Evolutionary conservation across 2,888 invertebrate species (phyloP), one percentile per base, ranked within the genome.

Genomic region (Machimus rusticus): DNA sequence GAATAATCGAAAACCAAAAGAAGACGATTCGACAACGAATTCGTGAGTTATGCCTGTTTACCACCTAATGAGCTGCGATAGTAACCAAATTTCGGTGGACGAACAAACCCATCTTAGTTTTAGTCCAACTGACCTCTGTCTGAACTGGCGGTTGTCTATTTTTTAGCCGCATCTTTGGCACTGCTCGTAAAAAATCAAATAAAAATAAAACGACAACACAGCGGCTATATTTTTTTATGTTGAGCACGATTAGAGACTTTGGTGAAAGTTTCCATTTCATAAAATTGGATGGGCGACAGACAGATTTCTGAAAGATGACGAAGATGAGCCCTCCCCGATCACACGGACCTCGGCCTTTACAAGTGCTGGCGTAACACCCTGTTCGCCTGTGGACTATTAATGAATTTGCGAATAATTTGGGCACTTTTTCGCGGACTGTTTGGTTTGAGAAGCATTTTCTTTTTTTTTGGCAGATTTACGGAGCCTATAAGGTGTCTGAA

Each of bases 241-340:
- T 78, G 51, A 2, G 51, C 79, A 34, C 31, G 79, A 79, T 79
- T 79, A 79, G 79, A 79, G 79, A 79, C 31, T 79, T 79, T 31
- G 51, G 79, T 79, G 79, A 79, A 79, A 79, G 79, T 79, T 51
- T 79, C 23, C 19, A 46, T 79, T 79, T 55, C 51, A 79, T n/a
- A 51, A 79, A 79, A 16, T 19, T 12, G 28, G 23, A 66, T 28
- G 28, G 66, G 66, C 66, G 66, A 66, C 66, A 66, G 66, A 66
- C 28, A 66, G 19, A 66, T 66, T 66, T 66, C 28, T 66, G 66
- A 66, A 66, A 66, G 28, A 28, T 66, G 28, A 51, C 51, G 51
- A 23, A 9, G 66, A 66, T 66, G 12, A 12, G 28, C 9, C 19
- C 23, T 66, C 19, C 23, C n/a, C 51, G 51, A 51, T 51, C n/a